Percentiles rank a stretch among this genome's conserved stretches.
phyloP scores from a whole-genome alignment of 2,797 vertebrate species.

The Eremophila alpestris region DNA sequence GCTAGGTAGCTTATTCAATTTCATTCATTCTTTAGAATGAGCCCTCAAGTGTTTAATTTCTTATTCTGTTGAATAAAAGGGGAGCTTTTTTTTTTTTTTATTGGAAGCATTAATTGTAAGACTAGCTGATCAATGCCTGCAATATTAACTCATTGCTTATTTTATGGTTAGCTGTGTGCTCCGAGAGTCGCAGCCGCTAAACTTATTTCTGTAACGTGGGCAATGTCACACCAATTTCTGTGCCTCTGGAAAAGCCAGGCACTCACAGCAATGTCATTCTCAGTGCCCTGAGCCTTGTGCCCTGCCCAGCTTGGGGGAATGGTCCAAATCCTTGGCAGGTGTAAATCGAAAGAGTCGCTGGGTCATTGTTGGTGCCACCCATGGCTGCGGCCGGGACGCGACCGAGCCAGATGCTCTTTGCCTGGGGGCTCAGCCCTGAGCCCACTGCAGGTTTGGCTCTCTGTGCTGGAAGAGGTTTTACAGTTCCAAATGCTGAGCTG shows the following conservation, averaged over 20 bases:
- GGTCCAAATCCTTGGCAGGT: conserved; percentile 41
- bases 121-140: conserved; percentile 89
- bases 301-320: neutral
- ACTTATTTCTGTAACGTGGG: neutral
- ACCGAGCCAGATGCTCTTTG: neutral
- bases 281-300: neutral
- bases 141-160: conserved; percentile 84
- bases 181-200: neutral
- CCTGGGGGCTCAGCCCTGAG: neutral
- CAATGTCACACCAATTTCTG: neutral
- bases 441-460: neutral
- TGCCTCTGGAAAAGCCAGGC: neutral
- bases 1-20: conserved; percentile 99
- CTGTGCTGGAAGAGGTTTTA: neutral
- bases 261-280: rapidly evolving
- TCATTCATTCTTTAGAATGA: conserved; percentile 94
- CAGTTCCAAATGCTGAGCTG: neutral
- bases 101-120: conserved; percentile 88
- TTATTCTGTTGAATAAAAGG: conserved; percentile 84
- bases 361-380: conserved; percentile 8
- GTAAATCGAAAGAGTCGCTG: neutral
- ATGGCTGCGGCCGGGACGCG: neutral
- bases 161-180: conserved; percentile 59
- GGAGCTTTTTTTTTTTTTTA: conserved; percentile 78
- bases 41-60: conserved; percentile 99